A percentile compares a stretch with the other conserved stretches of the same genome.
These are phyloP conservation scores for Crocodylus rhombifer DNA, from an alignment of 2,797 vertebrate genomes.

Conservation along the genomic window DNA sequence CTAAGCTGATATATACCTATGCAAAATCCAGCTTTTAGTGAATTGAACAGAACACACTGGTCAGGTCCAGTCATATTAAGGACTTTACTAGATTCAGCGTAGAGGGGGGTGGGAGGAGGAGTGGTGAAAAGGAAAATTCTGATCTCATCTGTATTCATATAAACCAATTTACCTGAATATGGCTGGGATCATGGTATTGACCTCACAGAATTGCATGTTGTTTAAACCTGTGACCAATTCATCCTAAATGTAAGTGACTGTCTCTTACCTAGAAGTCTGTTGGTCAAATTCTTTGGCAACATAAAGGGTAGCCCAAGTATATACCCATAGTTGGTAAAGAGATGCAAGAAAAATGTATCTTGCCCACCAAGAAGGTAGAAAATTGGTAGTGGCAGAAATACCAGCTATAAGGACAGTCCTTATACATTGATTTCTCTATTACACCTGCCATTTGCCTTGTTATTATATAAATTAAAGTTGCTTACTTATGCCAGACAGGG, in stretches of 20 bases:
- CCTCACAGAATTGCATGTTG: not conserved
- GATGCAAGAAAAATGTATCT: not conserved
- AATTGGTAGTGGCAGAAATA: rapidly evolving
- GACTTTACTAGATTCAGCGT: not conserved
- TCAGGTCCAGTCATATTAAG: not conserved
- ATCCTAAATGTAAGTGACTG: not conserved
- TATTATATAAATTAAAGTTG: not conserved
- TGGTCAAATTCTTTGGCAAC: not conserved
- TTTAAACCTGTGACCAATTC: not conserved
- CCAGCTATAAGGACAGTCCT: not conserved
- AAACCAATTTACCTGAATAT: not conserved
- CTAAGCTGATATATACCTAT: not conserved
- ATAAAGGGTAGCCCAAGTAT: not conserved
- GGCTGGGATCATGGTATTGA: not conserved
- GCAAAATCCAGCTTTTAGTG: rapidly evolving
- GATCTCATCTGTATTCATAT: not conserved
- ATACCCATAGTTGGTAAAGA: not conserved
- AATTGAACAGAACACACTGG: not conserved
- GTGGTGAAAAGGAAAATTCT: not conserved
- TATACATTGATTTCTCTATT: not conserved
- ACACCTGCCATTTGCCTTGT: rapidly evolving
- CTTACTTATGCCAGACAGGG: rapidly evolving
- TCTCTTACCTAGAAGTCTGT: not conserved
- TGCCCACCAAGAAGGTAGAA: not conserved
- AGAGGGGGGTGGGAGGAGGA: not conserved